These are phyloP conservation scores for Linepithema humile DNA, from an alignment of 1,140 invertebrate genomes.

Conservation along the genomic window DNA sequence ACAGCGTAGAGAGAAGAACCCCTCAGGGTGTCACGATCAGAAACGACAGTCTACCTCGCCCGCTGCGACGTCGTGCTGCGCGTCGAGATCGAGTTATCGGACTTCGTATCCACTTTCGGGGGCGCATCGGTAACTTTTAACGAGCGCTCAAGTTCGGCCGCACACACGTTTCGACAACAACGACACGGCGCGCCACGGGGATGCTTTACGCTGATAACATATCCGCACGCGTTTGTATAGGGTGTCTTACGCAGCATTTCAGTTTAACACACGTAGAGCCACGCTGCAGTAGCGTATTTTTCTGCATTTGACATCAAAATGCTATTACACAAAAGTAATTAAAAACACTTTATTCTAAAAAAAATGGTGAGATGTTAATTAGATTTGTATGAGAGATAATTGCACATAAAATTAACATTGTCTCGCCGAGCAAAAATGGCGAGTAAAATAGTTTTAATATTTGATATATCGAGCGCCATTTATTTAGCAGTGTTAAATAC, in stretches of 20 bases:
- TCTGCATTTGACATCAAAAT: neutral
- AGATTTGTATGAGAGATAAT: neutral
- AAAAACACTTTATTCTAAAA: neutral
- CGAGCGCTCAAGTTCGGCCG: slow-evolving; percentile 45
- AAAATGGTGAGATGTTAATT: neutral
- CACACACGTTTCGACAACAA: slow-evolving; percentile 34
- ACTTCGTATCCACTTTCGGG: slow-evolving; percentile 52
- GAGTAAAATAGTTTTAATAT: too few species aligned
- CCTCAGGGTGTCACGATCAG: slow-evolving; percentile 44
- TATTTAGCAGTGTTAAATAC: too few species aligned
- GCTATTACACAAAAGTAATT: neutral
- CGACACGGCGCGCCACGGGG: slow-evolving; percentile 8
- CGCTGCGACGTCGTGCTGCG: slow-evolving; percentile 39
- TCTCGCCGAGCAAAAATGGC: too few species aligned
- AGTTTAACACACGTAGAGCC: neutral
- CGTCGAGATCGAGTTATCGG: slow-evolving; percentile 52
- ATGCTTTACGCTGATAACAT: neutral
- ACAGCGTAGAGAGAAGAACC: neutral
- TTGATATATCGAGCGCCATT: too few species aligned
- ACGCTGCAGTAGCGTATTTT: neutral
- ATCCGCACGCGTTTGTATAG: neutral
- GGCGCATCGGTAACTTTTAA: slow-evolving; percentile 55
- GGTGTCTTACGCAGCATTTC: neutral
- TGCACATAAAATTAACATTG: too few species aligned
- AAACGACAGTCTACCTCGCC: slow-evolving; percentile 43